phyloP scores from a whole-genome alignment of 2,888 invertebrate genomes.

The Ditula angustiorana region DNA sequence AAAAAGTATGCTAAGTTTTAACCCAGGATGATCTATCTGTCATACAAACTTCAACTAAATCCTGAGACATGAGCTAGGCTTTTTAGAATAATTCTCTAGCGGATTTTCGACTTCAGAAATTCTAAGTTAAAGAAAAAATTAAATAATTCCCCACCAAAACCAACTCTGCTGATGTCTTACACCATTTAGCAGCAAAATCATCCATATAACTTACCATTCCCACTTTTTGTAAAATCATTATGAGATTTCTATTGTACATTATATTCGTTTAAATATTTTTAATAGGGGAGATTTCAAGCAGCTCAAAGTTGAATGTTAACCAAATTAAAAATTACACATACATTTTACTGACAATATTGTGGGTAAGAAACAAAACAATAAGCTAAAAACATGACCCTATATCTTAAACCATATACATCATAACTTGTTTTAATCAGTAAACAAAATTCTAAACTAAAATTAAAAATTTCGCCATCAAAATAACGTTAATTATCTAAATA shows the following conservation, averaged over 20 bases:
- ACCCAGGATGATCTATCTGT: too few relatives aligned
- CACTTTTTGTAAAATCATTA: slow-evolving; percentile 9
- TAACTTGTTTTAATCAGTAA: too few relatives aligned
- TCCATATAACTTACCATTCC: slow-evolving; percentile 9
- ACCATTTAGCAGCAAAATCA: slow-evolving; percentile 23
- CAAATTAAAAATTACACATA: not conserved
- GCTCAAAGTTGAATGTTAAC: slow-evolving; percentile 21
- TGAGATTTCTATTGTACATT: slow-evolving; percentile 19
- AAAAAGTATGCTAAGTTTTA: too few relatives aligned
- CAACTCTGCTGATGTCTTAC: slow-evolving; percentile 15
- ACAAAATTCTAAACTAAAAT: too few relatives aligned
- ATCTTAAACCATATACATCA: too few relatives aligned
- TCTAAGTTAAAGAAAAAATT: not conserved
- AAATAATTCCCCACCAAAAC: slow-evolving; percentile 4
- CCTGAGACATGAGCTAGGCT: too few relatives aligned
- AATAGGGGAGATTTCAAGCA: slow-evolving; percentile 12
- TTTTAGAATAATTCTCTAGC: not conserved
- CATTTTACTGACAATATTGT: slow-evolving; percentile 13
- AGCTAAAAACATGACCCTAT: too few relatives aligned
- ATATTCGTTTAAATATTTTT: slow-evolving; percentile 12
- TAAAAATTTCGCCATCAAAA: too few relatives aligned
- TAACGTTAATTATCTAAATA: too few relatives aligned
- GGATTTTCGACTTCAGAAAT: not conserved
- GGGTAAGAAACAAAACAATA: too few relatives aligned
- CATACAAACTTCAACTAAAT: too few relatives aligned